These are phyloP conservation scores for Eciton burchellii DNA, from an alignment of 1,140 invertebrate species.

Conservation along the genomic window DNA sequence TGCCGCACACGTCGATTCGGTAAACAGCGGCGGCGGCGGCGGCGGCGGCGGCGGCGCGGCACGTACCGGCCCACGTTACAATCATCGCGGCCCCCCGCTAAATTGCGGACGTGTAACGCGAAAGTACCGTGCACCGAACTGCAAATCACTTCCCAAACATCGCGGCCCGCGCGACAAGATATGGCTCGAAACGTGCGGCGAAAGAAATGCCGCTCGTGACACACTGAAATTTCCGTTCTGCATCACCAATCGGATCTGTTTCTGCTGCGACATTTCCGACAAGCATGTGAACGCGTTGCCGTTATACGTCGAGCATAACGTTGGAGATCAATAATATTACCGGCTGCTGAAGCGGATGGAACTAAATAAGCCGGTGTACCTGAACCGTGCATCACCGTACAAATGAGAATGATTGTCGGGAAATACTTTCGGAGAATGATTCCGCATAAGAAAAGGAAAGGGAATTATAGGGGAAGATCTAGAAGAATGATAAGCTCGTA, in stretches of 20 bases:
- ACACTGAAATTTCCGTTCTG: slow-evolving; percentile 8
- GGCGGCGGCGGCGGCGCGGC: no score
- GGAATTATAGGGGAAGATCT: no score
- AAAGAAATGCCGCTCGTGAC: neutral
- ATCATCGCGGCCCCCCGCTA: slow-evolving; percentile 42
- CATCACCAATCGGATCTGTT: neutral
- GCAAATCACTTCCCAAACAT: slow-evolving; percentile 60
- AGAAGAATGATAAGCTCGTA: no score
- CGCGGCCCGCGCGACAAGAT: slow-evolving; percentile 27
- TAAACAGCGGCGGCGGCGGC: slow-evolving; percentile 58
- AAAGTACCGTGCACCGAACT: slow-evolving; percentile 45
- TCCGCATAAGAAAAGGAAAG: no score
- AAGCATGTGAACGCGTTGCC: neutral
- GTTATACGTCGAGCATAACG: neutral
- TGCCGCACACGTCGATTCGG: slow-evolving; percentile 61
- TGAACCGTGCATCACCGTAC: no score
- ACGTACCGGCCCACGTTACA: slow-evolving; percentile 63
- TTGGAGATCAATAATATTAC: neutral
- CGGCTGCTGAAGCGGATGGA: neutral
- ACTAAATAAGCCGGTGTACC: neutral
- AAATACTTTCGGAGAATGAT: no score
- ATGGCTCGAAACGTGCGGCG: neutral
- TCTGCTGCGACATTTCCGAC: neutral
- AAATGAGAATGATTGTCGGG: no score
- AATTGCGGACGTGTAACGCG: slow-evolving; percentile 64